Evolutionary conservation across 2,797 vertebrate genomes (phyloP).

Genomic region (Pristis pectinata): DNA sequence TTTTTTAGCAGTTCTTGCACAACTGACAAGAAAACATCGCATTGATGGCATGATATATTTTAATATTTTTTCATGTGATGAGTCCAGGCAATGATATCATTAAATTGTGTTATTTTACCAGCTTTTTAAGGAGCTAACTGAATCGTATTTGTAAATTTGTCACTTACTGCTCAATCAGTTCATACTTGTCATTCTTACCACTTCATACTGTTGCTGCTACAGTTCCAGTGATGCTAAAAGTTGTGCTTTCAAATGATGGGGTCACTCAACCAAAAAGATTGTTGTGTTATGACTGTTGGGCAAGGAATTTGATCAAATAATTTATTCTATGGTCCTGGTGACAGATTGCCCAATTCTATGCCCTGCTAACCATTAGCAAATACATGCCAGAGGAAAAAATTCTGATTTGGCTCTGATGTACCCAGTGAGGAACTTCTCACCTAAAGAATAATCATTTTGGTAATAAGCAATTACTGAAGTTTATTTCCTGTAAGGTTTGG

Average conservation of each 20-base stretch:
- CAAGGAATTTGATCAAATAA: no score
- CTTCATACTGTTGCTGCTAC: neutral
- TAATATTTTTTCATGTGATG: neutral
- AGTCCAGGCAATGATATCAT: neutral
- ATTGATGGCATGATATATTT: neutral
- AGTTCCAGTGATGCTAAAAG: neutral
- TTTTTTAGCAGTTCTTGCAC: neutral
- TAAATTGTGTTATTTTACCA: neutral
- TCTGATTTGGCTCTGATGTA: neutral
- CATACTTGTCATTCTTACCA: no score
- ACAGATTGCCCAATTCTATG: no score
- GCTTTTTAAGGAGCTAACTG: neutral
- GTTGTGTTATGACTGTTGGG: neutral
- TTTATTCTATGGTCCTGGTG: no score
- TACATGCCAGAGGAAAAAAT: neutral
- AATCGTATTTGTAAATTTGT: neutral
- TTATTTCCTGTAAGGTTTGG: neutral
- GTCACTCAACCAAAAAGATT: neutral
- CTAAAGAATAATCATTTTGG: neutral
- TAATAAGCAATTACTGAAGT: neutral
- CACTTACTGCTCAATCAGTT: neutral
- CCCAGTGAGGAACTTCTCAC: neutral
- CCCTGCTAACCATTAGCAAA: no score
- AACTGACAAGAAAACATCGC: neutral
- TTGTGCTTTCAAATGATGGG: no score